phyloP scores from a whole-genome alignment of 1,140 invertebrate genomes.

The Fopius arisanus region DNA sequence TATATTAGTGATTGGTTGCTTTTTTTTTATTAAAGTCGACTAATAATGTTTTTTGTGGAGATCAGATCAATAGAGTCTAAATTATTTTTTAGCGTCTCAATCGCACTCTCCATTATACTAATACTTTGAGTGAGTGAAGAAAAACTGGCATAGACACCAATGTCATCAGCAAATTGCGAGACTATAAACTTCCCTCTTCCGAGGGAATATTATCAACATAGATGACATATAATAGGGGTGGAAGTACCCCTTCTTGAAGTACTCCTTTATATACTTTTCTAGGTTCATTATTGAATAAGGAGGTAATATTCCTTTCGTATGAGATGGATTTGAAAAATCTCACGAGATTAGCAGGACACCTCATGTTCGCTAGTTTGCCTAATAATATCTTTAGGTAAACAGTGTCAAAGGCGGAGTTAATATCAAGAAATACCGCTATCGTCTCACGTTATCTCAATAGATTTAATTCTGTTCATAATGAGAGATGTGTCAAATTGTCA shows the following conservation, averaged over 20 bases:
- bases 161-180: conserved; percentile 29
- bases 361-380: background rate
- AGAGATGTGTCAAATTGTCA: background rate
- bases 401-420: conserved; percentile 6
- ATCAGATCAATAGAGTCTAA: background rate
- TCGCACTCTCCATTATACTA: background rate
- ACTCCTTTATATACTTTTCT: background rate
- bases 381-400: background rate
- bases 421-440: background rate
- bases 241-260: conserved; percentile 9
- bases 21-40: conserved; percentile 20
- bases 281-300: background rate
- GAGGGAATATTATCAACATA: background rate
- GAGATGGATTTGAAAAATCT: background rate
- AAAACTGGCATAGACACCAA: background rate
- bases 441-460: background rate
- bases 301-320: background rate
- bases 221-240: conserved; percentile 15
- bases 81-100: background rate
- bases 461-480: no score
- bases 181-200: background rate
- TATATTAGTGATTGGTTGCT: background rate
- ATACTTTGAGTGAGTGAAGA: background rate
- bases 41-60: conserved; percentile 19
- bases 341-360: background rate